Base-by-base conservation (phyloP, 53 echinoderm and acorn worm species). In the Paracentrotus lividus region DNA sequence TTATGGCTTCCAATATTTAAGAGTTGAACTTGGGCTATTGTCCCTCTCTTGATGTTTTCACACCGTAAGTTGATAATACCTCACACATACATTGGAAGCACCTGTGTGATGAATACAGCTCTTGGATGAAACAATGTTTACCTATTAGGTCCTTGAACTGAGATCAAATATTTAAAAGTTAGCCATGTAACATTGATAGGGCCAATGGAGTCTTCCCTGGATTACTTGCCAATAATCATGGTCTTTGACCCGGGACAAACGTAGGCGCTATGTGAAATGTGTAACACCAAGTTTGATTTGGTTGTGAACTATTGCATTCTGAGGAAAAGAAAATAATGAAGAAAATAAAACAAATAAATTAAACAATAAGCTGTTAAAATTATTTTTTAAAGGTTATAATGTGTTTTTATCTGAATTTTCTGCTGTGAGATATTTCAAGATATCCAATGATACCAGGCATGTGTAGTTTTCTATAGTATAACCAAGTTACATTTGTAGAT, bases 181-280 rank as follows among this genome's bases (percentile, higher is more conserved):
- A 88, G 54, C 51, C 57, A 88, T 85, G 85, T 85, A 86, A 86
- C 86, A 86, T 86, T 56, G 86, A 86, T 86, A 86, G 86, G 86
- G 7, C 56, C 26, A 8, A 31, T 49, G 27, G n/a, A 85, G 85
- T 72, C 31, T 49, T 44, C 49, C 9, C 3, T 49, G 31, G 85
- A 29, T 55, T 14, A 55, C 43, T 34, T 34, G 86, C 8, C 18
- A 9, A 56, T 20, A 86, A 4, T 52, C 43, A 33, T 54, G 56
- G 20, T 32, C 56, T 56, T 86, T 86, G 81, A 81, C 81, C 86
- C 6, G 55, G 34, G 53, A 12, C 38, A 53, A 86, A 53, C 56
- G 33, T 12, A 51, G 12, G 51, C 12, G 51, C 6, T 51, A 14
- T 38, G 18, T 36, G 34, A 56, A 21, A 56, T 86, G 33, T 55